Evolutionary conservation across 2,888 invertebrate genomes (phyloP).

Genomic region (Coelinius sp.): DNA sequence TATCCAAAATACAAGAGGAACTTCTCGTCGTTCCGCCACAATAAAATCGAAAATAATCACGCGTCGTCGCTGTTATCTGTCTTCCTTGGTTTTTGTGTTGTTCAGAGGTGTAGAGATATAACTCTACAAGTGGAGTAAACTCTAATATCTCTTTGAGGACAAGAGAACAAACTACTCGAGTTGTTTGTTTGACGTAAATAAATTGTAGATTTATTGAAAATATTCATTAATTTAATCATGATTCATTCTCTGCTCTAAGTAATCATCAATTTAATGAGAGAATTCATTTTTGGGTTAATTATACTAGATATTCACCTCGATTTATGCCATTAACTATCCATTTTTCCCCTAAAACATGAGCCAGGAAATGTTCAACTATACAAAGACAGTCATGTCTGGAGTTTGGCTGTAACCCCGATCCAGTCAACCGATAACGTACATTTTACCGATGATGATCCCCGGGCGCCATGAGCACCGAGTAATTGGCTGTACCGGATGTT

Average conservation of each 20-base stretch:
- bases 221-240: too few relatives aligned
- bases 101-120: too few relatives aligned
- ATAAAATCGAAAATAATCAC: slow-evolving; percentile 39
- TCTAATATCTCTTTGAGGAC: slow-evolving; percentile 27
- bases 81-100: slow-evolving; percentile 34
- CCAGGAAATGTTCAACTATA: slow-evolving; percentile 9
- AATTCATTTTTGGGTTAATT: too few relatives aligned
- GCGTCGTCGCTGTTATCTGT: slow-evolving; percentile 33
- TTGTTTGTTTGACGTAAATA: slow-evolving; percentile 34
- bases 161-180: slow-evolving; percentile 44
- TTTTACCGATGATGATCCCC: slow-evolving; percentile 14
- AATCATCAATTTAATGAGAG: too few relatives aligned
- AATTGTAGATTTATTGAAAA: background rate
- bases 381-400: background rate
- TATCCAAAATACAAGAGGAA: slow-evolving; percentile 47
- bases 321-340: too few relatives aligned
- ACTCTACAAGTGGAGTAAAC: slow-evolving; percentile 31
- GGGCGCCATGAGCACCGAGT: background rate
- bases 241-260: too few relatives aligned
- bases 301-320: too few relatives aligned
- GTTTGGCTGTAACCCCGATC: background rate
- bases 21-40: slow-evolving; percentile 31
- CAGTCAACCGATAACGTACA: slow-evolving; percentile 14
- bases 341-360: background rate
- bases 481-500: slow-evolving; percentile 23